These are phyloP conservation scores for Astreopora myriophthalma DNA, from an alignment of 64 coral and sea anemone genomes.

Conservation along the genomic window DNA sequence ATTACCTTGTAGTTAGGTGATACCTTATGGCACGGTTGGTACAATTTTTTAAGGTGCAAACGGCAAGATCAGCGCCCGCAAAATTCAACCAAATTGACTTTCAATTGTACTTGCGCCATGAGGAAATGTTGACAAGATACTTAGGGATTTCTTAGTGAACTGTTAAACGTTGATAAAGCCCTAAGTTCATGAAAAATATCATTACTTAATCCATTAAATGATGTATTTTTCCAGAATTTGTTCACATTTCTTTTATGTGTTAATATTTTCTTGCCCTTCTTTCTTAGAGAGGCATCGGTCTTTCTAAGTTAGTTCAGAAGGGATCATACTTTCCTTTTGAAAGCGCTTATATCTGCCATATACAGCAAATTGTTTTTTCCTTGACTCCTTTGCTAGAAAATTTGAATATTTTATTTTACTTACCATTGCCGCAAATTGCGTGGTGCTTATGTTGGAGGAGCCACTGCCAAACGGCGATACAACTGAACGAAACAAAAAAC, in stretches of 20 bases:
- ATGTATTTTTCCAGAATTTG: background rate
- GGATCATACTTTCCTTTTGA: constrained; percentile 24
- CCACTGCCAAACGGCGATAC: constrained; percentile 87
- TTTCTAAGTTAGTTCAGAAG: background rate
- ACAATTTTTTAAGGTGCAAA: background rate
- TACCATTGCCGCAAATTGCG: constrained; percentile 95
- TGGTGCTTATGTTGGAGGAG: constrained; percentile 88
- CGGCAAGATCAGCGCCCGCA: too few species aligned
- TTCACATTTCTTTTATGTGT: background rate
- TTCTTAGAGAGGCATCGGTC: background rate
- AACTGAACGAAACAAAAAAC: constrained; percentile 83
- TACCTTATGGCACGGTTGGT: background rate
- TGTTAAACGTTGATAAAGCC: background rate
- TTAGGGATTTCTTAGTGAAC: background rate
- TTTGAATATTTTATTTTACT: constrained; percentile 99
- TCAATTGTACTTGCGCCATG: background rate
- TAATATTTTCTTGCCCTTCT: background rate
- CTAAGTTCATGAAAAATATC: background rate
- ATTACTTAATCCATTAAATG: background rate
- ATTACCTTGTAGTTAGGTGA: constrained; percentile 1
- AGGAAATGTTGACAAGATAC: constrained; percentile 23
- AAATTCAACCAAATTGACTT: too few species aligned
- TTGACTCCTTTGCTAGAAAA: constrained; percentile 74
- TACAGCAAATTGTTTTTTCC: constrained; percentile 63
- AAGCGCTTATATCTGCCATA: constrained; percentile 5